Evolutionary conservation across 1,140 invertebrate genomes (phyloP).

Genomic region (Harpegnathos saltator): DNA sequence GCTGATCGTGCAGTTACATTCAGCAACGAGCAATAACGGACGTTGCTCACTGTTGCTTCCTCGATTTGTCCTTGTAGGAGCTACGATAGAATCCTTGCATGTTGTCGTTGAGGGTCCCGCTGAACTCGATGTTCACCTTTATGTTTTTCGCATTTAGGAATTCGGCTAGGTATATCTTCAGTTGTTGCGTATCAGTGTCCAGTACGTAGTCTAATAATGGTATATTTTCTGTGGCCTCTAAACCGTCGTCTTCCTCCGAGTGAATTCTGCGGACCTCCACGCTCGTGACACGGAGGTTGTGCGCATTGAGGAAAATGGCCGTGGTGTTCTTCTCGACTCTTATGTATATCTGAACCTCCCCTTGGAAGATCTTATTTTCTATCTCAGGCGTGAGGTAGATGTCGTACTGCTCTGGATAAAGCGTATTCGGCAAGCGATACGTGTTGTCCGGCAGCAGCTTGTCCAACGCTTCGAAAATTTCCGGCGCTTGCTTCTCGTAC

Average conservation of each 20-base stretch:
- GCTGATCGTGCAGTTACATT: neutral
- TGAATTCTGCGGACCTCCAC: neutral
- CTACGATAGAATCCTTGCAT: slow-evolving; percentile 89
- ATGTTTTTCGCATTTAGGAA: slow-evolving; percentile 57
- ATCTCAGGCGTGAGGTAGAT: slow-evolving; percentile 75
- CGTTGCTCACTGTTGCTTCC: slow-evolving; percentile 72
- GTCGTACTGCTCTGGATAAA: slow-evolving; percentile 75
- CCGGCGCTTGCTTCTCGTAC: slow-evolving; percentile 66
- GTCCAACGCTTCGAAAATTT: slow-evolving; percentile 70
- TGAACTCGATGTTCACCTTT: slow-evolving; percentile 84
- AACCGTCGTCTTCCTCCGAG: neutral
- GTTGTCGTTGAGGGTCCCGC: slow-evolving; percentile 85
- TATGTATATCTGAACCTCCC: slow-evolving; percentile 76
- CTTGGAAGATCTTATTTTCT: slow-evolving; percentile 73
- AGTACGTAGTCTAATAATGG: accelerated
- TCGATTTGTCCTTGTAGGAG: slow-evolving; percentile 83
- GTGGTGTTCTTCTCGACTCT: slow-evolving; percentile 33
- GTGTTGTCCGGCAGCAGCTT: slow-evolving; percentile 47
- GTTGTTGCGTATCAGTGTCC: slow-evolving; percentile 54
- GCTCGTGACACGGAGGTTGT: slow-evolving; percentile 66
- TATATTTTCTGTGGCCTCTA: neutral
- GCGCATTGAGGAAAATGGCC: slow-evolving; percentile 75
- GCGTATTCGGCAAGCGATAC: slow-evolving; percentile 76
- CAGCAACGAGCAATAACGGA: neutral
- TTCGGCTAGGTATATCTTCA: slow-evolving; percentile 67